Evolutionary conservation across 2,797 vertebrate genomes (phyloP), one percentile per base, ranked within the genome.

Genomic region (Danio kyathit): DNA sequence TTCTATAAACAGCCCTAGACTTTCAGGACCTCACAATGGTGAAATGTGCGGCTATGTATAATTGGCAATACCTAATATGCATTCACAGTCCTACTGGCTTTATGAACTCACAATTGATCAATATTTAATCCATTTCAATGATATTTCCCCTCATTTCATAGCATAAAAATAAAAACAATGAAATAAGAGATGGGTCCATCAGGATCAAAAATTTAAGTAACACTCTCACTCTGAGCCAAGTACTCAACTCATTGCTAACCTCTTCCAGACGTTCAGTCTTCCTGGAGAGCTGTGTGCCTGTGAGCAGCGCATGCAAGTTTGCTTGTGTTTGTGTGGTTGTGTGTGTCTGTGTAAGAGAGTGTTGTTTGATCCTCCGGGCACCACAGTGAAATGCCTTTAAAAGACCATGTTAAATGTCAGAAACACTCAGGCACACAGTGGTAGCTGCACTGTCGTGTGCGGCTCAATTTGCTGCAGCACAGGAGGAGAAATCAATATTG

Each of bases 351-450:
- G 7, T 5, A 10, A 63, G 88, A 80, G 83, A 77, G 89, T 89
- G 91, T 90, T 88, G 90, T 91, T 90, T 90, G 89, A 92, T 92
- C 91, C 91, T 93, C 90, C 87, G 85, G 93, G 92, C 90, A 92
- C 89, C 86, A 89, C 91, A 89, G 92, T 93, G 92, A 93, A 94
- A 94, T 93, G 92, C 91, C 92, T 95, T 94, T 93, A 95, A 80
- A 94, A 95, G 94, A 94, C 93, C 94, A 95, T 93, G 92, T 92
- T 93, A 94, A 95, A 94, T 94, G 93, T 94, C 93, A 95, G 89
- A 94, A 92, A 94, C 93, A 94, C 92, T 93, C 92, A 93, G 90
- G 91, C 90, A 91, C 93, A 90, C 92, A 92, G 91, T 91, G 87
- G 91, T 92, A 86, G 92, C 92, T 83, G 89, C 89, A 88, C 65